Percentiles rank a stretch among this genome's conserved stretches.
Evolutionary conservation across 2,888 invertebrate species (phyloP).

Genomic region (Apodemia duryi): DNA sequence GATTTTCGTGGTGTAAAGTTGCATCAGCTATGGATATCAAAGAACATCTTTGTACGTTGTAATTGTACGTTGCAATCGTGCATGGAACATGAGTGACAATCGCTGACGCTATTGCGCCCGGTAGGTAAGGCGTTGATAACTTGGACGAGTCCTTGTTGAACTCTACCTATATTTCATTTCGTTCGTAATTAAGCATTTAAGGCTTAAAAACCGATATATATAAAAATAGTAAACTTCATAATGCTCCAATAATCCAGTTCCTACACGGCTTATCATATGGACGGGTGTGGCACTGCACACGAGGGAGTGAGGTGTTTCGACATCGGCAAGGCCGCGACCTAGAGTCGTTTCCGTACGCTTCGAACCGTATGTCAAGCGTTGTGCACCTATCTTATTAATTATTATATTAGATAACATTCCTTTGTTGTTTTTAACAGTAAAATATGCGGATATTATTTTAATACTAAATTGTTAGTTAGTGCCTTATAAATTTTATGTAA

Average conservation of each 20-base stretch:
- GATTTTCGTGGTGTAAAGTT: too few species aligned
- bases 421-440: not conserved
- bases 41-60: too few species aligned
- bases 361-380: slow-evolving; percentile 27
- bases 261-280: slow-evolving; percentile 1
- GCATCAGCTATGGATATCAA: too few species aligned
- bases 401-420: slow-evolving; percentile 8
- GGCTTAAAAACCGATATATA: not conserved
- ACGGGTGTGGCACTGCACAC: slow-evolving; percentile 51
- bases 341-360: slow-evolving; percentile 49
- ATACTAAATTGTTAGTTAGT: not conserved
- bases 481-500: not conserved
- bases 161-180: too few species aligned
- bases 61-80: too few species aligned
- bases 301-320: slow-evolving; percentile 37
- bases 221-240: not conserved
- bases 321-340: slow-evolving; percentile 63
- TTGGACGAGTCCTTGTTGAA: too few species aligned
- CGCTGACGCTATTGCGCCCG: too few species aligned
- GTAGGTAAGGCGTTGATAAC: too few species aligned
- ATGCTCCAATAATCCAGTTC: slow-evolving; percentile 9
- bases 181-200: too few species aligned
- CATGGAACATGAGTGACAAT: too few species aligned
- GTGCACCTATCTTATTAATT: slow-evolving; percentile 22
- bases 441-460: not conserved